phyloP scores from a whole-genome alignment of 2,113 vertebrate species.

The Aplodontia rufa region DNA sequence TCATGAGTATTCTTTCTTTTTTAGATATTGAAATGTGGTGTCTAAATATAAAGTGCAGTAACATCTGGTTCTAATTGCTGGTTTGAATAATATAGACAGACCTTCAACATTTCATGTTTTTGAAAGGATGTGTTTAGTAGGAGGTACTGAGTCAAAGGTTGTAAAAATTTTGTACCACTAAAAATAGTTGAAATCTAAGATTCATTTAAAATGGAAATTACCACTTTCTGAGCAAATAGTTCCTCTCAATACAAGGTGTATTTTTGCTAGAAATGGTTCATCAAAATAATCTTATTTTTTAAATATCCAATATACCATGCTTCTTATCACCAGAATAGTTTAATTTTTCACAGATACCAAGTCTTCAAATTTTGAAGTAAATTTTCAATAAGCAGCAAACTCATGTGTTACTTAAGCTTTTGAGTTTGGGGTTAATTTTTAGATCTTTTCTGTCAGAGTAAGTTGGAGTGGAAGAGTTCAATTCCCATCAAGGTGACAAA shows the following conservation, averaged over 20 bases:
- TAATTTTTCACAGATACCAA: constrained; percentile 48
- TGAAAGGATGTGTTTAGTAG: constrained; percentile 84
- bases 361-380: constrained; percentile 51
- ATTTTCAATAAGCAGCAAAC: background rate
- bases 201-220: constrained; percentile 79
- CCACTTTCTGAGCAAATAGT: constrained; percentile 65
- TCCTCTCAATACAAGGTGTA: constrained; percentile 35
- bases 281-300: constrained; percentile 37
- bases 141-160: constrained; percentile 86
- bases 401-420: background rate
- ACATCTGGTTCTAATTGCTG: constrained; percentile 88
- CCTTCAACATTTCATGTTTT: constrained; percentile 82
- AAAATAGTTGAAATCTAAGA: constrained; percentile 83
- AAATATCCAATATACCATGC: background rate
- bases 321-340: constrained; percentile 50
- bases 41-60: constrained; percentile 87
- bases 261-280: constrained; percentile 47
- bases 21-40: constrained; percentile 84
- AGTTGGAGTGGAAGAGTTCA: background rate
- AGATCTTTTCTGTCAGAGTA: background rate
- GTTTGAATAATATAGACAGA: constrained; percentile 87
- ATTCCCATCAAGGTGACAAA: background rate
- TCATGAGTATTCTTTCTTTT: constrained; percentile 85
- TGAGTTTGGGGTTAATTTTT: constrained; percentile 11
- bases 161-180: constrained; percentile 82